These are phyloP conservation scores for Channa maculata DNA, from an alignment of 2,113 vertebrate species.

Conservation along the genomic window DNA sequence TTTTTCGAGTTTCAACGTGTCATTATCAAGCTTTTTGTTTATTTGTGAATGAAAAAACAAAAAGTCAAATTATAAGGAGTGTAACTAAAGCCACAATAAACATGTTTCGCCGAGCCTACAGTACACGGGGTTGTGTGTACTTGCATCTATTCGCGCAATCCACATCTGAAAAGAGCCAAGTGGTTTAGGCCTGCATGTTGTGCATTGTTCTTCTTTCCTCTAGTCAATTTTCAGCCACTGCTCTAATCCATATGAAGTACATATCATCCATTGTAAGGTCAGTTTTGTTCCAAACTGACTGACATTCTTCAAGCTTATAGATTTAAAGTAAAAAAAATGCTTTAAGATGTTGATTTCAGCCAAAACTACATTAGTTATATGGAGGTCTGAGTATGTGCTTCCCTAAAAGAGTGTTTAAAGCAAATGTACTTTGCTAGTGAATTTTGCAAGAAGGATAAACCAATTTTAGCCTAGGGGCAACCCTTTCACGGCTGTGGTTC, in stretches of 20 bases:
- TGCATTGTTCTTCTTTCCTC: slow-evolving; percentile 16
- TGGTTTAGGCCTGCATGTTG: slow-evolving; percentile 18
- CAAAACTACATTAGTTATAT: slow-evolving; percentile 8
- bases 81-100: slow-evolving; percentile 47
- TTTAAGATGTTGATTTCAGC: slow-evolving; percentile 29
- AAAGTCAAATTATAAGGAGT: slow-evolving; percentile 36
- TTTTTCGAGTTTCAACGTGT: slow-evolving; percentile 30
- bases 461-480: slow-evolving; percentile 4
- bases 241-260: slow-evolving; percentile 18
- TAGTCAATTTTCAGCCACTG: slow-evolving; percentile 14
- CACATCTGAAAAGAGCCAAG: slow-evolving; percentile 26
- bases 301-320: slow-evolving; percentile 2
- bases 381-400: not conserved
- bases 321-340: slow-evolving; percentile 6
- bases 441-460: slow-evolving; percentile 13
- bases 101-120: slow-evolving; percentile 1
- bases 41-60: slow-evolving; percentile 55
- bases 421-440: slow-evolving; percentile 10
- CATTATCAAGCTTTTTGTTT: slow-evolving; percentile 36
- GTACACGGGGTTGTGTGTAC: not conserved
- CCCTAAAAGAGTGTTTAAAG: slow-evolving; percentile 18
- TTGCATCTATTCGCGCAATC: slow-evolving; percentile 18
- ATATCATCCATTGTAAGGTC: slow-evolving; percentile 13
- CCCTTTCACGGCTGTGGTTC: slow-evolving; percentile 15
- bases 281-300: slow-evolving; percentile 50